phyloP scores from a whole-genome alignment of 2,113 vertebrate genomes.

The Cavia porcellus region DNA sequence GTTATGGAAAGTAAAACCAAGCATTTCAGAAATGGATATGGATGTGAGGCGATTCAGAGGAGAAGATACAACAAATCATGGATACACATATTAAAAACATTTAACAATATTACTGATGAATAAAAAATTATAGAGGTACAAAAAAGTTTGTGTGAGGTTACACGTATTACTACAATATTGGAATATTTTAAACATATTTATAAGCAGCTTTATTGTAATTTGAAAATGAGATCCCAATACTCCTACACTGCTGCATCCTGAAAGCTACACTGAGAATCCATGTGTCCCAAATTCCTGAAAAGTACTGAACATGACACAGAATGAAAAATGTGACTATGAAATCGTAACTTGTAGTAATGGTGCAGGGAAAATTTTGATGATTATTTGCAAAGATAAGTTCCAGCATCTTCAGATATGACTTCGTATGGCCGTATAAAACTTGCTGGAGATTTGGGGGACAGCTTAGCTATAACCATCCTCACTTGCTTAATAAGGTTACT shows the following conservation, averaged over 20 bases:
- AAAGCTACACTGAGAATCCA: neutral
- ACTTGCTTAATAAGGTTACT: neutral
- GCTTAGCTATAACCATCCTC: neutral
- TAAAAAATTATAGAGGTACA: neutral
- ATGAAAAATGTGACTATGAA: neutral
- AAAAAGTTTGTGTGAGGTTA: neutral
- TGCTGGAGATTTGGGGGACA: neutral
- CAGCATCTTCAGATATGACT: neutral
- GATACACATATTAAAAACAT: neutral
- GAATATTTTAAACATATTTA: conserved; percentile 26
- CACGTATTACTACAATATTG: neutral
- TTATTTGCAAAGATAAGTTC: neutral
- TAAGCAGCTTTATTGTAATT: neutral
- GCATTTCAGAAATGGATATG: neutral
- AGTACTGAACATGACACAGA: neutral
- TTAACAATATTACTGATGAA: neutral
- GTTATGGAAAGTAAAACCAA: neutral
- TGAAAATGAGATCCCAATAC: neutral
- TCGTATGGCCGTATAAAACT: neutral
- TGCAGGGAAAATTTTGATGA: neutral
- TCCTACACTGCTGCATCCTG: neutral
- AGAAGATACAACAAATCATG: neutral
- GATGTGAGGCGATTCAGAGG: neutral
- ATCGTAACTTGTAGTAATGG: neutral
- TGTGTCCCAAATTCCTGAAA: neutral